Percentiles rank a stretch among this genome's conserved stretches.
Conservation (phyloP, 2,113 vertebrate genomes). For the Origma solitaria region DNA sequence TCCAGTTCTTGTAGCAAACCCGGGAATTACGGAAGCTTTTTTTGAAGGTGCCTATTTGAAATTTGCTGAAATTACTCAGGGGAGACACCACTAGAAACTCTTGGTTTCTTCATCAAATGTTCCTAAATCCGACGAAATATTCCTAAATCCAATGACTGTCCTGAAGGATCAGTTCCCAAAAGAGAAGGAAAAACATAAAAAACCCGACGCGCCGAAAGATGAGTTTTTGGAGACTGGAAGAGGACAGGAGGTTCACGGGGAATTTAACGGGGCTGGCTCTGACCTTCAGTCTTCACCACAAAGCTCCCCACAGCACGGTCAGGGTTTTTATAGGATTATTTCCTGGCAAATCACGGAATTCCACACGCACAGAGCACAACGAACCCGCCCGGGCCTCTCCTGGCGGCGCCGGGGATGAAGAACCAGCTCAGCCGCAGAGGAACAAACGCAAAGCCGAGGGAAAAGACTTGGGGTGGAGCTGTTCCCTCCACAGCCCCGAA, state of each 20-base stretch:
- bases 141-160: constrained; percentile 30
- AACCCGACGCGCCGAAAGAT: not conserved
- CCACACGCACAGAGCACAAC: constrained; percentile 41
- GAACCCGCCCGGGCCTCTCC: not conserved
- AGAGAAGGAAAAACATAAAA: not conserved
- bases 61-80: constrained; percentile 71
- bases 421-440: not conserved
- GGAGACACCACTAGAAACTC: constrained; percentile 68
- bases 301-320: not conserved
- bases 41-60: constrained; percentile 71
- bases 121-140: not conserved
- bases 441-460: not conserved
- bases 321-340: not conserved
- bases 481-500: not conserved
- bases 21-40: constrained; percentile 60
- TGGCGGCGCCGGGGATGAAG: not conserved
- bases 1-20: constrained; percentile 66
- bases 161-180: constrained; percentile 38
- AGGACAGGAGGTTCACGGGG: not conserved
- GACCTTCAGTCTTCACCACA: not conserved
- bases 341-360: not conserved
- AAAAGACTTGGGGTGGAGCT: not conserved
- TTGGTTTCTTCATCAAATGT: constrained; percentile 16
- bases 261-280: not conserved
- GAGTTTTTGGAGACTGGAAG: not conserved